Conservation (phyloP, 2,888 invertebrate genomes). For the Microctonus hyperodae region DNA sequence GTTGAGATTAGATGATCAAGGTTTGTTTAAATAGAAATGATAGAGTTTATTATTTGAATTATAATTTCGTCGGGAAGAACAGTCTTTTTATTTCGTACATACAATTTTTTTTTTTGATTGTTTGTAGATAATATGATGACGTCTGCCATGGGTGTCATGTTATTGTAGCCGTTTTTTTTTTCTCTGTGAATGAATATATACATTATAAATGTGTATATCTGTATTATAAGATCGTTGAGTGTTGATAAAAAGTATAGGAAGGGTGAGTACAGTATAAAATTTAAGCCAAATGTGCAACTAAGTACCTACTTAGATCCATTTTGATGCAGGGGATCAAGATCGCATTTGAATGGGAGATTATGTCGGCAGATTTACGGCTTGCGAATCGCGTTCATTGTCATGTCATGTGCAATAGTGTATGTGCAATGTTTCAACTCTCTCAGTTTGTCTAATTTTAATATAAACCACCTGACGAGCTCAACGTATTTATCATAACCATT, state of each 20-base stretch:
- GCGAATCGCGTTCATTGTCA: conserved; percentile 43
- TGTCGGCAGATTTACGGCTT: conserved; percentile 38
- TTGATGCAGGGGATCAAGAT: conserved; percentile 52
- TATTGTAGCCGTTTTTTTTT: not conserved
- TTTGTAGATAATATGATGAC: conserved; percentile 34
- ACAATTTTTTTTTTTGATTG: not conserved
- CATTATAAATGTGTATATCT: not conserved
- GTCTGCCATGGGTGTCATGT: not conserved
- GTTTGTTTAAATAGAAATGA: no score
- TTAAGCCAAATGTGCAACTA: conserved; percentile 63
- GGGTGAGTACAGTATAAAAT: conserved; percentile 44
- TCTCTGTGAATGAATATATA: not conserved
- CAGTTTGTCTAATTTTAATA: not conserved
- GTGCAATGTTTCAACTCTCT: conserved; percentile 56
- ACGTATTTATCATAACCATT: not conserved
- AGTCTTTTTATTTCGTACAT: no score
- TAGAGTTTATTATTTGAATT: no score
- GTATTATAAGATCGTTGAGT: conserved; percentile 21
- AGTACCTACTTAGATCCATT: conserved; percentile 60
- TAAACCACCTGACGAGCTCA: not conserved
- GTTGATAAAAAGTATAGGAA: conserved; percentile 28
- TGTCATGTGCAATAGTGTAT: conserved; percentile 14
- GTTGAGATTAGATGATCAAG: no score
- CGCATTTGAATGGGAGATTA: conserved; percentile 61
- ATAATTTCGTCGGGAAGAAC: no score